Evolutionary conservation across 2,888 invertebrate species (phyloP).

Genomic region (Invenusta paracnida): DNA sequence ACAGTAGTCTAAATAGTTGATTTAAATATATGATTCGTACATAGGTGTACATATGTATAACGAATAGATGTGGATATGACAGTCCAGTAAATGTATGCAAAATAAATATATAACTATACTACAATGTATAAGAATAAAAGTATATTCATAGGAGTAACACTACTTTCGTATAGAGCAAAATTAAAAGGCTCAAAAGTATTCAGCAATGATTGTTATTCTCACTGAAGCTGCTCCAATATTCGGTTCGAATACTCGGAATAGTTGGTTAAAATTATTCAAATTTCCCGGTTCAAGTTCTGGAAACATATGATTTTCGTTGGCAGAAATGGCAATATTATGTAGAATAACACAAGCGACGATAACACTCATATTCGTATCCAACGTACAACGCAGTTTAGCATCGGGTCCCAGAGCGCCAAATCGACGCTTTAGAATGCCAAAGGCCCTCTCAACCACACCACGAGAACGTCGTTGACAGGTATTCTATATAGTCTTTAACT

Average conservation of each 20-base stretch:
- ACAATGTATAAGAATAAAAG: no score
- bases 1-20: background rate
- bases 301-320: background rate
- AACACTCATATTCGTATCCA: background rate
- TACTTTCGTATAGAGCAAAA: no score
- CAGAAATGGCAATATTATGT: background rate
- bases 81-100: no score
- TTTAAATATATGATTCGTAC: background rate
- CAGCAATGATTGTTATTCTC: background rate
- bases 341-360: background rate
- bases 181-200: background rate
- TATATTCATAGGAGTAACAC: no score
- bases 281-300: background rate
- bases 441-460: background rate
- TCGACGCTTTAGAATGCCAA: background rate
- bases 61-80: background rate
- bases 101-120: background rate
- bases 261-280: slow-evolving; percentile 9
- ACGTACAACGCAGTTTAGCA: background rate
- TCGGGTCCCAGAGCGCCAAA: background rate
- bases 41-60: background rate
- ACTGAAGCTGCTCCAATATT: background rate
- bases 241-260: background rate
- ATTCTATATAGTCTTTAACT: background rate
- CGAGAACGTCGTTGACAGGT: background rate